Evolutionary conservation across 2,797 vertebrate genomes (phyloP), one percentile per base, ranked within the genome.

Genomic region (Distichodus sexfasciatus): DNA sequence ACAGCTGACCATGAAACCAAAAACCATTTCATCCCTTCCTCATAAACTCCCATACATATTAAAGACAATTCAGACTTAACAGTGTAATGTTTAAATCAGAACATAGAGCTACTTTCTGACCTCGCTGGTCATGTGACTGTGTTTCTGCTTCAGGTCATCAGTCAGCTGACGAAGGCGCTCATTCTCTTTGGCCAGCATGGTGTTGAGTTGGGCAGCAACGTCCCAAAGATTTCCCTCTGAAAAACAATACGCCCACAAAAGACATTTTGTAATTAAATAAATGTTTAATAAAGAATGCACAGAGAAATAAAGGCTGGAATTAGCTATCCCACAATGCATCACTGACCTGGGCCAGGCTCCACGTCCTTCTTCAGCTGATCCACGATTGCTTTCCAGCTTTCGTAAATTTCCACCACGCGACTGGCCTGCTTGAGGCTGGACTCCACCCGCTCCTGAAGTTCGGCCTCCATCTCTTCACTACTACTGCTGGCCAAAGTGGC

Each of bases 401-500:
- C 93, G 1, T 95, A 98, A 69, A 96, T 92, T 0, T 92, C 92
- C 47, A 94, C 91, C 46, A 96, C 93, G 31, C 92, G 94, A 46
- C 83, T 89, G 58, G 95, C 94, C 38, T 94, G 94, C 68, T 93
- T 92, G 36, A 91, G 89, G 50, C 96, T 98, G 3, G 94, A 95
- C 81, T 98, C 94, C 62, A 98, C 92, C 2, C 94, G 90, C 77
- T 97, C 96, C 85, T 97, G 94, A 43, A 99, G 88, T 83, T 97
- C 95, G 3, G 94, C 93, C 64, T 98, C 97, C 87, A 99, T 98
- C 86, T 99, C 96, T 62, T 99, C 97, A 44, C 93, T 97, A 83
- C 89, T 97, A 87, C 96, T 98, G 81, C 95, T 98, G 9, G 97
- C 96, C 84, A 99, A 81, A 0, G 91, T 98, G 33, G 96, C 97